phyloP scores from a whole-genome alignment of 2,113 vertebrate genomes.

The Pomatostomus ruficeps region DNA sequence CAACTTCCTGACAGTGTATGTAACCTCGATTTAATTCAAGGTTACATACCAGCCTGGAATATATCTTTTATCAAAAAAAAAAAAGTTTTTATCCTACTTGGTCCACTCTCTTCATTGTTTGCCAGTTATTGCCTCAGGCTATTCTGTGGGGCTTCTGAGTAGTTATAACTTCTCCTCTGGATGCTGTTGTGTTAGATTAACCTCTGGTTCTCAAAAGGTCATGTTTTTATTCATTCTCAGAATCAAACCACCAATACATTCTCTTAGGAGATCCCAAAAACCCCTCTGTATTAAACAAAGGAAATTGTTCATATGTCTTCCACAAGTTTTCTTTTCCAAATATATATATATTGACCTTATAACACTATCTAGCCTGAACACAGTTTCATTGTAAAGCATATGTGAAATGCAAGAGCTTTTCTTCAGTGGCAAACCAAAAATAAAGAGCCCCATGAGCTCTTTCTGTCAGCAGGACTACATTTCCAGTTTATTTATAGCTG shows the following conservation, averaged over 20 bases:
- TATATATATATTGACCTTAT: not conserved
- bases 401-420: not conserved
- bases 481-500: not conserved
- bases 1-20: not conserved
- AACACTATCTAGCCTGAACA: not conserved
- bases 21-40: not conserved
- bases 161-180: constrained; percentile 3
- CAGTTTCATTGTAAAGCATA: constrained; percentile 17
- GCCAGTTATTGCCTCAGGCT: not conserved
- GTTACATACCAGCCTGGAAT: not conserved
- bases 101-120: not conserved
- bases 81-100: not conserved
- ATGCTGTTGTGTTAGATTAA: constrained; percentile 42
- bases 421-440: not conserved
- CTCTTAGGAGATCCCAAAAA: not conserved
- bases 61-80: not conserved
- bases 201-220: constrained; percentile 12
- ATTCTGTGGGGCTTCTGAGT: not conserved
- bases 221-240: constrained; percentile 24
- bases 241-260: not conserved
- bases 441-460: not conserved
- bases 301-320: constrained; percentile 44
- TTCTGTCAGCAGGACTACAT: not conserved
- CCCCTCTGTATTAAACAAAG: constrained; percentile 36
- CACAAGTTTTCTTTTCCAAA: not conserved